Conservation (phyloP, 1,140 invertebrate genomes). For the Megalonaias nervosa region DNA sequence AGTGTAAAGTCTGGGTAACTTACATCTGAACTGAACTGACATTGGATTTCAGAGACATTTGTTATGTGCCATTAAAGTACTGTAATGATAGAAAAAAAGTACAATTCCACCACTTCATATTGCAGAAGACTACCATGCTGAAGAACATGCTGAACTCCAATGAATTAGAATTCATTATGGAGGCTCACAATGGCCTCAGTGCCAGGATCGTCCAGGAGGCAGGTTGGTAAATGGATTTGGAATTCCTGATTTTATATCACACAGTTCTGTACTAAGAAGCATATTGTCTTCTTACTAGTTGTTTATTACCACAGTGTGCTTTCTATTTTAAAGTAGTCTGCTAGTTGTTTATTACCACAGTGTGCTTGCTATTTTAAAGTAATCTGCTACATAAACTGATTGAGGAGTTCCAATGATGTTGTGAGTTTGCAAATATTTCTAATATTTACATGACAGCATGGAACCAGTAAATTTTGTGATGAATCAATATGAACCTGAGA, state of each 20-base stretch:
- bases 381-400: too few species aligned
- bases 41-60: too few species aligned
- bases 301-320: background rate
- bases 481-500: too few species aligned
- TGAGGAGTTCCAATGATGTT: too few species aligned
- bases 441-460: too few species aligned
- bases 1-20: too few species aligned
- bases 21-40: too few species aligned
- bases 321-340: too few species aligned
- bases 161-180: constrained; percentile 73
- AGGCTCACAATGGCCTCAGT: constrained; percentile 73
- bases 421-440: too few species aligned
- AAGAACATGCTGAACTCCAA: constrained; percentile 70
- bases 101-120: background rate
- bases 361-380: background rate
- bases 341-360: background rate
- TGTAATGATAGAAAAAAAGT: too few species aligned
- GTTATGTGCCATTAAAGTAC: too few species aligned
- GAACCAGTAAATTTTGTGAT: background rate
- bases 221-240: constrained; percentile 56
- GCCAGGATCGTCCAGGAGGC: constrained; percentile 73
- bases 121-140: constrained; percentile 69
- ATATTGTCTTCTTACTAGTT: background rate
- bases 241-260: background rate
- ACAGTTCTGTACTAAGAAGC: background rate